phyloP scores from a whole-genome alignment of 1,140 invertebrate genomes.

The Lepidurus arcticus region DNA sequence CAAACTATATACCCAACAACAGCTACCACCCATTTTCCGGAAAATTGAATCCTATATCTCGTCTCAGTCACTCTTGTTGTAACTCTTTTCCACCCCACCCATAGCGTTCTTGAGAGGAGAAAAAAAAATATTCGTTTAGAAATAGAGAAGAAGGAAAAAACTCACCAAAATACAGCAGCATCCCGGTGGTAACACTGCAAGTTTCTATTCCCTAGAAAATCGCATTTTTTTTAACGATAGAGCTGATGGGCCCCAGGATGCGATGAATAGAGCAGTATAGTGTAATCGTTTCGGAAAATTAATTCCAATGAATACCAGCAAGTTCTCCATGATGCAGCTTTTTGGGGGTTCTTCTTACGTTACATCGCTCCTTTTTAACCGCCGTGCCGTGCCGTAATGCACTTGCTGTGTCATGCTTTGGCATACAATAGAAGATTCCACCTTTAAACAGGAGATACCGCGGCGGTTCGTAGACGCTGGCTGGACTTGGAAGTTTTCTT shows the following conservation, averaged over 20 bases:
- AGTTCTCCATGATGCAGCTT: constrained; percentile 7
- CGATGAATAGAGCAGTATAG: constrained; percentile 6
- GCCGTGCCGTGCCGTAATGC: constrained; percentile 16
- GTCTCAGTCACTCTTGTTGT: constrained; percentile 18
- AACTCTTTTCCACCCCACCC: not conserved
- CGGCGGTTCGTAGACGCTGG: not conserved
- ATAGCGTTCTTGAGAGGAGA: not conserved
- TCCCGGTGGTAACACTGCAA: not conserved
- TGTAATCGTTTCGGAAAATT: constrained; percentile 22
- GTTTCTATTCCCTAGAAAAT: not conserved
- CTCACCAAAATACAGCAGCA: not conserved
- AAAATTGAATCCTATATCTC: constrained; percentile 22
- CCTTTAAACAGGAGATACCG: constrained; percentile 5
- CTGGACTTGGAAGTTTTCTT: not conserved
- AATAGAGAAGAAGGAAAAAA: not conserved
- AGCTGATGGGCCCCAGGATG: not conserved
- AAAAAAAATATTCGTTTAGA: not conserved
- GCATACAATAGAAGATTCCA: constrained; percentile 19
- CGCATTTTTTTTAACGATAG: constrained; percentile 3
- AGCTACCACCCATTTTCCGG: constrained; percentile 14
- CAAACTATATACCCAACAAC: not conserved
- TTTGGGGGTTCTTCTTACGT: constrained; percentile 7
- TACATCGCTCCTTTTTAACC: constrained; percentile 1
- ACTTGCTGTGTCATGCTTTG: constrained; percentile 21
- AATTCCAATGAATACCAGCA: constrained; percentile 1